Evolutionary conservation across 2,888 invertebrate species (phyloP), one percentile per base, ranked within the genome.

Genomic region (Netelia melanura): DNA sequence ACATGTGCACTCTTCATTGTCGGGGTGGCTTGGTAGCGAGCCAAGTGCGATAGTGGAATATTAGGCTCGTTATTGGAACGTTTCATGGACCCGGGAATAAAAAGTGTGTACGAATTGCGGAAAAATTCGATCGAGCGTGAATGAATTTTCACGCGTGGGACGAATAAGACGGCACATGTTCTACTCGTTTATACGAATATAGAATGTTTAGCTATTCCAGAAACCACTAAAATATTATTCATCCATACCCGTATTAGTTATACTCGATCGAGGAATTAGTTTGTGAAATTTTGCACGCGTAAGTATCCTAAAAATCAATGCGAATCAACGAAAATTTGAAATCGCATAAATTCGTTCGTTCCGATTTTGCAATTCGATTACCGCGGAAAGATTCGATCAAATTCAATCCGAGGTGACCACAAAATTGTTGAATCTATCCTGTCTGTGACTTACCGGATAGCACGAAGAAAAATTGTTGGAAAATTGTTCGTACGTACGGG

Each of bases 31-130:
- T 89, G 88, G 88, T 88, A 76, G 85, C 76, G 87, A 83, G 89
- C 90, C 90, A 90, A 90, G 88, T 86, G 87, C 88, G 86, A 88
- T 70, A 52, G 43, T 65, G 90, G 38, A 85, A 90, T 90, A 90
- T 90, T 89, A 90, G 90, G 84, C 82, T 89, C 88, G 86, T 87
- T 89, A 87, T 87, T 87, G 84, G 81, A 86, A 81, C 85, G 75
- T 78, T 74, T 76, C 71, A 82, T 65, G 43, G 71, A 67, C 44
- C 5, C 14, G 76, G 10, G 44, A 79, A 82, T 79, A 76, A 80
- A 78, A 75, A 85, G 81, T 82, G 48, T 65, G 54, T 48, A n/a
- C 43, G 64, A 75, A 78, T 81, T 74, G 62, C 6, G 44, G 71
- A 72, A 52, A 56, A 48, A 1, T 38, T 44, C 38, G n/a, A 30